Evolutionary conservation across 2,113 vertebrate species (phyloP).

Genomic region (Sardina pilchardus): DNA sequence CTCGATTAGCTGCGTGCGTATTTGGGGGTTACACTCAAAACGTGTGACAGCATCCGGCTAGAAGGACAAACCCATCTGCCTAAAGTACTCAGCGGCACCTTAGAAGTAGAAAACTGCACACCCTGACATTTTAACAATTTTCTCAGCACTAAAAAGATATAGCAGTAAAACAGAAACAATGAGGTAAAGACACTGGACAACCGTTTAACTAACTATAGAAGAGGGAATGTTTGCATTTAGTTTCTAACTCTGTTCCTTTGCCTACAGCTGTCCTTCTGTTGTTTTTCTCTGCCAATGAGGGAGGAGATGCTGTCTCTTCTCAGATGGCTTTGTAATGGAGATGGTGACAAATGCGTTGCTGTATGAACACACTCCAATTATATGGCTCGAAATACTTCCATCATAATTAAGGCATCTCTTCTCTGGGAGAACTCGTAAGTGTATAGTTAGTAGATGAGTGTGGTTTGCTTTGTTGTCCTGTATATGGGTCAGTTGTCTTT

Average conservation of each 20-base stretch:
- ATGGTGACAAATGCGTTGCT: background rate
- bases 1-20: background rate
- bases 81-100: background rate
- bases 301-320: background rate
- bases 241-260: background rate
- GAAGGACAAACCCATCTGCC: background rate
- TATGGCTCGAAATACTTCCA: background rate
- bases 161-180: background rate
- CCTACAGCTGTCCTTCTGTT: background rate
- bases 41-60: background rate
- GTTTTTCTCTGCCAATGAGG: background rate
- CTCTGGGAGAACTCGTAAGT: background rate
- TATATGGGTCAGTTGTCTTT: conserved; percentile 13
- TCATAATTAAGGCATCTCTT: background rate
- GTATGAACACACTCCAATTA: conserved; percentile 7
- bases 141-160: background rate
- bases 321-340: background rate
- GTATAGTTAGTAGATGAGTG: background rate
- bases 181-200: background rate
- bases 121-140: background rate
- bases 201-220: background rate
- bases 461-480: background rate
- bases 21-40: conserved; percentile 4
- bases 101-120: background rate
- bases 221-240: background rate